These are phyloP conservation scores for Phaethornis superciliosus DNA, from an alignment of 2,113 vertebrate species.

Conservation along the genomic window DNA sequence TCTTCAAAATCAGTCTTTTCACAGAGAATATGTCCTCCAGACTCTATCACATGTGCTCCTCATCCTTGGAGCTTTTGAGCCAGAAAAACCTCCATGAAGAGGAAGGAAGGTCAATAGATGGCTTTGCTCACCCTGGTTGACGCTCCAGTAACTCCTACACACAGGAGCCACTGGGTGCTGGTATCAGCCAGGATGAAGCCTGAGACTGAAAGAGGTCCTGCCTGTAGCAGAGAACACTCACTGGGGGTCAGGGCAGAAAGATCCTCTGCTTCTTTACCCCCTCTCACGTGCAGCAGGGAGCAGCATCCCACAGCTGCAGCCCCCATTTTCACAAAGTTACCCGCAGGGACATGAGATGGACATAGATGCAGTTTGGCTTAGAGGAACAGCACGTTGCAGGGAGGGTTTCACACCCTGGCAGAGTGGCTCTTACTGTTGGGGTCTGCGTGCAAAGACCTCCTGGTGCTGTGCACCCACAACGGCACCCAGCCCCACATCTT, in stretches of 20 bases:
- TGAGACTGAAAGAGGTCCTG: background rate
- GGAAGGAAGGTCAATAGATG: background rate
- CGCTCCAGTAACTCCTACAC: background rate
- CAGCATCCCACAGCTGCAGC: background rate
- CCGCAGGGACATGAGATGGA: background rate
- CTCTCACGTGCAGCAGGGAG: background rate
- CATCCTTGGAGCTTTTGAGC: background rate
- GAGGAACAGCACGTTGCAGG: accelerated
- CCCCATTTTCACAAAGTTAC: too few relatives aligned
- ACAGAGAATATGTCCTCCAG: background rate
- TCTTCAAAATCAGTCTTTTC: background rate
- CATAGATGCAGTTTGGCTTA: background rate
- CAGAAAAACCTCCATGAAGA: background rate
- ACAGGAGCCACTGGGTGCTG: background rate
- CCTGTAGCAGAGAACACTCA: background rate
- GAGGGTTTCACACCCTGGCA: background rate
- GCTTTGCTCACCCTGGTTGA: background rate
- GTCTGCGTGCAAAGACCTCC: accelerated
- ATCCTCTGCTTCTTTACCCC: background rate
- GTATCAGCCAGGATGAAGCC: background rate
- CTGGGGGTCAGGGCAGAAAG: background rate
- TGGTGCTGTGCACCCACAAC: accelerated
- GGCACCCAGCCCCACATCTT: background rate
- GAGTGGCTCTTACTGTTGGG: accelerated
- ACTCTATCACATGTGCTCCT: background rate